Percentiles rank a stretch among this genome's conserved stretches.
Conservation (phyloP, 2,113 vertebrate species). For the Crotophaga sulcirostris region DNA sequence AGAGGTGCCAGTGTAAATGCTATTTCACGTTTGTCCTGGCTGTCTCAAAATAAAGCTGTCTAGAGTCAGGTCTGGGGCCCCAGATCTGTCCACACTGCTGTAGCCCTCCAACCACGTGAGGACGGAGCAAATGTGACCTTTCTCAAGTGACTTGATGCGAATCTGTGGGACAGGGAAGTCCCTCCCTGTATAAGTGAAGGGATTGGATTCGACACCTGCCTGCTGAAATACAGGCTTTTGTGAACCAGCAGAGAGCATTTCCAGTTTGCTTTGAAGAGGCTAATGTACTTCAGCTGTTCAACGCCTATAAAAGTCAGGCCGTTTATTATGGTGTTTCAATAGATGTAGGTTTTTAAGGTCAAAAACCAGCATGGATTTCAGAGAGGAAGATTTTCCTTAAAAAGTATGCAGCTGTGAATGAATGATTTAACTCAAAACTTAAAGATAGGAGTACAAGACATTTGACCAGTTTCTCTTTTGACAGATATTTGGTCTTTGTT, state of each 20-base stretch:
- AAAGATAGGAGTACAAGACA: background rate
- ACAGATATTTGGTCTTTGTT: background rate
- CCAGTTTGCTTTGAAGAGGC: background rate
- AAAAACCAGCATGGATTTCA: background rate
- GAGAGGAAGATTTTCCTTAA: background rate
- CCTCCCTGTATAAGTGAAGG: background rate
- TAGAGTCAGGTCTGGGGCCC: background rate
- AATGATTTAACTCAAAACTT: background rate
- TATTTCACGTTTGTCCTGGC: background rate
- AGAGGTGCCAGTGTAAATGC: background rate
- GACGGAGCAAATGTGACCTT: background rate
- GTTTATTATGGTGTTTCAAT: background rate
- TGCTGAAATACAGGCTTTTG: background rate
- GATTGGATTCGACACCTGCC: conserved; percentile 22
- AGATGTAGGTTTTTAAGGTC: background rate
- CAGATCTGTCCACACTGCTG: background rate
- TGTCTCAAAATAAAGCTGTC: background rate
- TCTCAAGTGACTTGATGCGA: background rate
- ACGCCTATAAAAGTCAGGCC: background rate
- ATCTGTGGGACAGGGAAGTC: background rate
- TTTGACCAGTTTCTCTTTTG: background rate
- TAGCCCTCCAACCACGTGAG: background rate
- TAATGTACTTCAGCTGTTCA: conserved; percentile 9
- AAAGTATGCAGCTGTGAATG: rapidly evolving
- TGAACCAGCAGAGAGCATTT: background rate